Percentiles rank a stretch among this genome's conserved stretches.
phyloP scores from a whole-genome alignment of 2,113 vertebrate species.

The Mirounga angustirostris region DNA sequence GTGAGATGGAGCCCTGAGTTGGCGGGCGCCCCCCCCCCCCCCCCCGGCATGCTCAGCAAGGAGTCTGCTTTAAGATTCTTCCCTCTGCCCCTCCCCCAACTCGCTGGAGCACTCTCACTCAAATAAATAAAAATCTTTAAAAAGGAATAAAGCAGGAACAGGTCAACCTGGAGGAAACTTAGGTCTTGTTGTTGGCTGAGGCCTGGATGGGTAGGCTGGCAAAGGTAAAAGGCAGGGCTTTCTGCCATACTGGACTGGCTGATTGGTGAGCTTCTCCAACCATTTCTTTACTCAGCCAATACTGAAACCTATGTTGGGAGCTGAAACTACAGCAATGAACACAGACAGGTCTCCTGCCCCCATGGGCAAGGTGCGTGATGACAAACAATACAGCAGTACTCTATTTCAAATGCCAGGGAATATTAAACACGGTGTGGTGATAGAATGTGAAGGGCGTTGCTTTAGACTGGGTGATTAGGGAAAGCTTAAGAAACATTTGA shows the following conservation, averaged over 20 bases:
- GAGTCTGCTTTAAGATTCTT: no score
- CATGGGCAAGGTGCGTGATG: not conserved
- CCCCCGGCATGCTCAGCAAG: no score
- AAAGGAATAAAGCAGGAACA: not conserved
- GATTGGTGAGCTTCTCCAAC: conserved; percentile 79
- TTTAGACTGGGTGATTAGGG: not conserved
- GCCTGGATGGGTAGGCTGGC: not conserved
- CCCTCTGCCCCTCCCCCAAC: no score
- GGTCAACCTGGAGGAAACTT: not conserved
- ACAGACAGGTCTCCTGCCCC: not conserved
- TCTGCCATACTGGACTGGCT: conserved; percentile 88
- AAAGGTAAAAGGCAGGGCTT: not conserved
- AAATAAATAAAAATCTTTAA: not conserved
- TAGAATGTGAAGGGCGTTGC: not conserved
- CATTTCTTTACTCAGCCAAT: not conserved
- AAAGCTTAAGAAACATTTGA: not conserved
- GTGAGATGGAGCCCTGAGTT: no score
- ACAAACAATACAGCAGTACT: not conserved
- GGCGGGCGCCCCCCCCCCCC: no score
- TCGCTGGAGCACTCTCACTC: no score
- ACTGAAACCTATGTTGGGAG: not conserved
- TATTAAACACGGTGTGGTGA: not conserved
- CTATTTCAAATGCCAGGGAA: not conserved
- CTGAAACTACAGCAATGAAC: not conserved
- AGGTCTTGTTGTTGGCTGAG: not conserved